A percentile compares a stretch with the other conserved stretches of the same genome.
phyloP scores from a whole-genome alignment of 2,113 vertebrate genomes.

The Perca flavescens region DNA sequence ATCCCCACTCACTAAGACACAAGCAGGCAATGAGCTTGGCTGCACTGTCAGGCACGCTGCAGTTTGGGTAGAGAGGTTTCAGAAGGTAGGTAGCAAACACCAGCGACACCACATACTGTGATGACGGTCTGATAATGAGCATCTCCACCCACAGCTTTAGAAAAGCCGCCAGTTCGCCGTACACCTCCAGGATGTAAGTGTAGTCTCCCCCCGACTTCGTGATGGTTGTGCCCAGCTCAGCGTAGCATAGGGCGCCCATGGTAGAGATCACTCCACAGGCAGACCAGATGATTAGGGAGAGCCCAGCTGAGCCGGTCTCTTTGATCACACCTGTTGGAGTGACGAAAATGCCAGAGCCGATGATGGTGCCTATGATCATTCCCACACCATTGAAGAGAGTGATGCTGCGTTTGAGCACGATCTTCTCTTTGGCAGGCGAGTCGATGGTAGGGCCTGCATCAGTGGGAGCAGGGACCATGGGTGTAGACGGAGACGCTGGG shows the following conservation, averaged over 20 bases:
- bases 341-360: slow-evolving; percentile 84
- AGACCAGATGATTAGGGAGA: slow-evolving; percentile 81
- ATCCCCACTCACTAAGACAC: slow-evolving; percentile 83
- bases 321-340: slow-evolving; percentile 82
- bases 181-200: slow-evolving; percentile 84
- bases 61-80: slow-evolving; percentile 82
- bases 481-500: slow-evolving; percentile 51
- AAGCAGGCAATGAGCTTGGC: slow-evolving; percentile 83
- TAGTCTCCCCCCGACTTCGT: slow-evolving; percentile 84
- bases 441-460: neutral
- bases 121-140: slow-evolving; percentile 85
- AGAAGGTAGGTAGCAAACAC: slow-evolving; percentile 85
- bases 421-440: slow-evolving; percentile 62
- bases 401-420: slow-evolving; percentile 83
- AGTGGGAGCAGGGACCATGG: slow-evolving; percentile 31
- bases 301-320: slow-evolving; percentile 80
- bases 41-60: slow-evolving; percentile 73
- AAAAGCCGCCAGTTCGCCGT: slow-evolving; percentile 82
- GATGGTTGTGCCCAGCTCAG: slow-evolving; percentile 84
- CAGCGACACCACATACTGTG: slow-evolving; percentile 84
- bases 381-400: slow-evolving; percentile 84
- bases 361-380: slow-evolving; percentile 86
- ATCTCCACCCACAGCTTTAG: slow-evolving; percentile 86
- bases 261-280: slow-evolving; percentile 82
- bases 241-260: slow-evolving; percentile 84